phyloP scores from a whole-genome alignment of 2,888 invertebrate genomes.

The Macrophya annulata region DNA sequence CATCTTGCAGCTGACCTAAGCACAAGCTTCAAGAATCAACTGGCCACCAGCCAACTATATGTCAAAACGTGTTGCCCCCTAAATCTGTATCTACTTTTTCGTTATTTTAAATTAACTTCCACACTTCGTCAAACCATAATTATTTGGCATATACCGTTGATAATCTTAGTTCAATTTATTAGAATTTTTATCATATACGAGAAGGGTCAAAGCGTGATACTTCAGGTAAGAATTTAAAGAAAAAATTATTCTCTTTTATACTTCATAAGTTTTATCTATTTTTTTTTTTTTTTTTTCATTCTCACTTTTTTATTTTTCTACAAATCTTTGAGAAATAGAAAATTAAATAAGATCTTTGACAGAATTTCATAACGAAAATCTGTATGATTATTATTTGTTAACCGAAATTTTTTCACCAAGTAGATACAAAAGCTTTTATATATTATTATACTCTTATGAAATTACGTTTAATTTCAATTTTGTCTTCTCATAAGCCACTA shows the following conservation, averaged over 20 bases:
- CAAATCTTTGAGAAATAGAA: not conserved
- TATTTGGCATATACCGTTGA: not conserved
- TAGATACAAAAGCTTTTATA: not conserved
- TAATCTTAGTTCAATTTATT: not conserved
- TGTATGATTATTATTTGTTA: not conserved
- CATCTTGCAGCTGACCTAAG: constrained; percentile 42
- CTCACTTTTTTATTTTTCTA: not conserved
- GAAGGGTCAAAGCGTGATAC: not conserved
- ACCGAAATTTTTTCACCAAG: not conserved
- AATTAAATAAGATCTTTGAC: not conserved
- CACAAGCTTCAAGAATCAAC: constrained; percentile 4
- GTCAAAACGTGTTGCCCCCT: not conserved
- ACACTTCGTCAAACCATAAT: not conserved
- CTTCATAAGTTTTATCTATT: not conserved
- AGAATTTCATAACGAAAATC: not conserved
- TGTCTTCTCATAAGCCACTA: not conserved
- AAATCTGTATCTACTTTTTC: not conserved
- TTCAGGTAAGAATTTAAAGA: constrained; percentile 22
- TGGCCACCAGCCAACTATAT: not conserved
- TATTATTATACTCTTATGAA: not conserved
- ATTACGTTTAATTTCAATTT: constrained; percentile 12
- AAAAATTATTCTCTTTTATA: not conserved
- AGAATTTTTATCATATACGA: not conserved
- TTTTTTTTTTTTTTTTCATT: too few relatives aligned
- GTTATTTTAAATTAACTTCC: not conserved